These are phyloP conservation scores for Leptinotarsa rubiginosa DNA, from an alignment of 2,888 invertebrate species.

Conservation along the genomic window DNA sequence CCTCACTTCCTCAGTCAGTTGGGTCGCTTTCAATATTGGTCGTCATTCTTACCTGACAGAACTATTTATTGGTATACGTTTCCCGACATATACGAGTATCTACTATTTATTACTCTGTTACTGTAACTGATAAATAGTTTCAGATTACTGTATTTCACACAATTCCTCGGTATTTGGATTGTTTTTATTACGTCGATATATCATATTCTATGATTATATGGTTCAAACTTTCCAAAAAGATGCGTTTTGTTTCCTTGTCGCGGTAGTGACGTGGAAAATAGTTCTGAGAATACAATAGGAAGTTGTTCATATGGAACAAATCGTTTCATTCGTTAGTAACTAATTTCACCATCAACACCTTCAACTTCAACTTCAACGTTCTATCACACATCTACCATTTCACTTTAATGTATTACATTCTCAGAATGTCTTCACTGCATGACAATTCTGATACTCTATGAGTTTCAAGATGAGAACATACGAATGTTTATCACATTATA, in stretches of 20 bases:
- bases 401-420: background rate
- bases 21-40: too few species aligned
- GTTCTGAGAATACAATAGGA: background rate
- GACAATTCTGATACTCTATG: too few species aligned
- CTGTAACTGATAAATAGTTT: too few species aligned
- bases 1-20: too few species aligned
- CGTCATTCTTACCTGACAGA: too few species aligned
- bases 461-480: too few species aligned
- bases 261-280: background rate
- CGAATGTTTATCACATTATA: background rate
- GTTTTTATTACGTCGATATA: background rate
- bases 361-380: conserved; percentile 2
- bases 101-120: too few species aligned
- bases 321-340: conserved; percentile 9
- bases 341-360: conserved; percentile 18
- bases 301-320: conserved; percentile 20
- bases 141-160: background rate
- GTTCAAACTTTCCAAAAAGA: background rate
- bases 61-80: too few species aligned
- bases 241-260: background rate
- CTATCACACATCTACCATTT: background rate
- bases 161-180: background rate
- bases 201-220: background rate
- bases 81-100: too few species aligned
- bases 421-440: background rate